These are phyloP conservation scores for Drosophila fulvimacula DNA, from an alignment of 2,888 invertebrate species.

Conservation along the genomic window DNA sequence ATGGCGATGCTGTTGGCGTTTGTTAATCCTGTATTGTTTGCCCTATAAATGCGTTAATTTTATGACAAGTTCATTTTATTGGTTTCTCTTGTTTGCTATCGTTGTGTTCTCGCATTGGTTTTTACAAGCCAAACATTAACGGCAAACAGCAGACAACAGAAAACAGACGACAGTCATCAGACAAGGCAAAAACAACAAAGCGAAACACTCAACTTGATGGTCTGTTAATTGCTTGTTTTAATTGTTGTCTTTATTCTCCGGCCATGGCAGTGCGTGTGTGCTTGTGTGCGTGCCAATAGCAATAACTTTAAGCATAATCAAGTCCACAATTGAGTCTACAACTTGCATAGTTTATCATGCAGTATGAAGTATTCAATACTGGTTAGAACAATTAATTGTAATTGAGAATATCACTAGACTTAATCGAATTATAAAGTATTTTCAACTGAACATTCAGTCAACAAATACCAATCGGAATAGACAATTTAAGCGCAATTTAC, in stretches of 20 bases:
- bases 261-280: conserved; percentile 11
- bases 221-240: conserved; percentile 78
- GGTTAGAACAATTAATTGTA: conserved; percentile 40
- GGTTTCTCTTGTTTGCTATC: conserved; percentile 75
- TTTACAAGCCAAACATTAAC: conserved; percentile 60
- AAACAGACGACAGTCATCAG: conserved; percentile 23
- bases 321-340: conserved; percentile 27
- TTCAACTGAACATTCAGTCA: conserved; percentile 29
- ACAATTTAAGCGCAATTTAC: not conserved
- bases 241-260: conserved; percentile 62
- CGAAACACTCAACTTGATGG: conserved; percentile 74
- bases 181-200: conserved; percentile 47
- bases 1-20: conserved; percentile 38
- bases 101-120: conserved; percentile 70
- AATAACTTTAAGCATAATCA: conserved; percentile 37
- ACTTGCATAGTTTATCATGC: conserved; percentile 7
- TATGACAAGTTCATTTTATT: conserved; percentile 81
- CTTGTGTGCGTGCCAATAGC: conserved; percentile 11
- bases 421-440: conserved; percentile 60
- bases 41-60: conserved; percentile 80
- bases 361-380: conserved; percentile 10
- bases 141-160: conserved; percentile 37
- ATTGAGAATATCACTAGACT: conserved; percentile 51
- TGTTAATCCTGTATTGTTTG: conserved; percentile 80
- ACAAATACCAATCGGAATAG: conserved; percentile 1